Evolutionary conservation across 1,140 invertebrate genomes (phyloP).

Genomic region (Brachystomella parvula): DNA sequence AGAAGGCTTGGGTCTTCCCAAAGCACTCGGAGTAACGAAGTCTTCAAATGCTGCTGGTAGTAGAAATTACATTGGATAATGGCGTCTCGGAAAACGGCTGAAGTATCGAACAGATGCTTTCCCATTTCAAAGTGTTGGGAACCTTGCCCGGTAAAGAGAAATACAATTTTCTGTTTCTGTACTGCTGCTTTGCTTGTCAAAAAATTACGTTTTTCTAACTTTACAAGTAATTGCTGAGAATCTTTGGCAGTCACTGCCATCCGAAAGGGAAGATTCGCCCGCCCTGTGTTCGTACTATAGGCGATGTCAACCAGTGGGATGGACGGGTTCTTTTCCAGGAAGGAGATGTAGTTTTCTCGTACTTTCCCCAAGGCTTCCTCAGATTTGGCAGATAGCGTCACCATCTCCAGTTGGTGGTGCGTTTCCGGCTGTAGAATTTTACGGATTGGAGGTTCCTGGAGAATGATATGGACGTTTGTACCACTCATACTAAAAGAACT

Average conservation of each 20-base stretch:
- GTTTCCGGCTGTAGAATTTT: not conserved
- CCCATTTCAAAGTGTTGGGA: slow-evolving; percentile 20
- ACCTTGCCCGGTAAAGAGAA: slow-evolving; percentile 26
- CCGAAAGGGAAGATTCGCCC: slow-evolving; percentile 17
- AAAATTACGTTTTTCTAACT: not conserved
- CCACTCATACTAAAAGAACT: slow-evolving; percentile 30
- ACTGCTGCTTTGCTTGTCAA: not conserved
- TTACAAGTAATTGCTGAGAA: not conserved
- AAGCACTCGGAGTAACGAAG: not conserved
- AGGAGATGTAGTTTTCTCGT: slow-evolving; percentile 3
- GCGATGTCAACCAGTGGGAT: slow-evolving; percentile 1
- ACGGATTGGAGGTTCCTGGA: slow-evolving; percentile 15
- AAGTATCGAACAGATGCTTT: not conserved
- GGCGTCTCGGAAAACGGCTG: slow-evolving; percentile 5
- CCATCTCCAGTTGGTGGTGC: not conserved
- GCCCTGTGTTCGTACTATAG: slow-evolving; percentile 11
- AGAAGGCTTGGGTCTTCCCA: not conserved
- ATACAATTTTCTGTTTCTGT: not conserved
- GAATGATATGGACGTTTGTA: slow-evolving; percentile 24
- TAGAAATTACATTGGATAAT: slow-evolving; percentile 9
- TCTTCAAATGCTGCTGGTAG: not conserved
- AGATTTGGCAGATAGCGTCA: slow-evolving; percentile 17
- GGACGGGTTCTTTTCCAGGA: not conserved
- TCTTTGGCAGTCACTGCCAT: not conserved
- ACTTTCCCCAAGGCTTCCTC: slow-evolving; percentile 19